Percentiles rank a stretch among this genome's conserved stretches.
phyloP scores from a whole-genome alignment of 2,888 invertebrate genomes.

The Crossocerus cetratus region DNA sequence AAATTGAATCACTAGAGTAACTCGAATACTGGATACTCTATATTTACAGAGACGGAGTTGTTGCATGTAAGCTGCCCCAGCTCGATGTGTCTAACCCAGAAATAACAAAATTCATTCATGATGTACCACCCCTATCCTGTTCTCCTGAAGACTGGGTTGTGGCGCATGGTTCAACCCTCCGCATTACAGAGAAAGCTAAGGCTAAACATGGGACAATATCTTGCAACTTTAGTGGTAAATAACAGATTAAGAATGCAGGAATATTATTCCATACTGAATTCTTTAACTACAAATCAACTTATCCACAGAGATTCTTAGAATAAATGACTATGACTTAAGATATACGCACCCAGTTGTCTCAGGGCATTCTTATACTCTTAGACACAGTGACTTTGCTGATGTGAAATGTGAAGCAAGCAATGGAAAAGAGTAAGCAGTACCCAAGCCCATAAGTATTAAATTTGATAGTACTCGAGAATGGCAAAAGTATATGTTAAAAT shows the following conservation, averaged over 20 bases:
- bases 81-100: constrained; percentile 84
- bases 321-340: constrained; percentile 81
- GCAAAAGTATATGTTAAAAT: neutral
- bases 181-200: constrained; percentile 78
- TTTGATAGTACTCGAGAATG: neutral
- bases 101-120: constrained; percentile 85
- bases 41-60: constrained; percentile 63
- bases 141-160: constrained; percentile 86
- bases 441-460: neutral
- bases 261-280: no score
- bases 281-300: neutral
- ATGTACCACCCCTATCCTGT: constrained; percentile 83
- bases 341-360: constrained; percentile 79
- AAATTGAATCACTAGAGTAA: no score
- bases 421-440: constrained; percentile 75
- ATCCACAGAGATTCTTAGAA: constrained; percentile 83
- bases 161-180: constrained; percentile 78
- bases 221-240: constrained; percentile 69
- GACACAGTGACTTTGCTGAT: constrained; percentile 84
- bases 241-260: constrained; percentile 1
- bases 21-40: no score
- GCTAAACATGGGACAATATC: constrained; percentile 74
- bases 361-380: constrained; percentile 81
- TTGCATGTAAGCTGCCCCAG: constrained; percentile 82
- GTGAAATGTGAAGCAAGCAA: constrained; percentile 81